Base-by-base conservation (phyloP, 2,888 invertebrate genomes). In the Urechis unicinctus region DNA sequence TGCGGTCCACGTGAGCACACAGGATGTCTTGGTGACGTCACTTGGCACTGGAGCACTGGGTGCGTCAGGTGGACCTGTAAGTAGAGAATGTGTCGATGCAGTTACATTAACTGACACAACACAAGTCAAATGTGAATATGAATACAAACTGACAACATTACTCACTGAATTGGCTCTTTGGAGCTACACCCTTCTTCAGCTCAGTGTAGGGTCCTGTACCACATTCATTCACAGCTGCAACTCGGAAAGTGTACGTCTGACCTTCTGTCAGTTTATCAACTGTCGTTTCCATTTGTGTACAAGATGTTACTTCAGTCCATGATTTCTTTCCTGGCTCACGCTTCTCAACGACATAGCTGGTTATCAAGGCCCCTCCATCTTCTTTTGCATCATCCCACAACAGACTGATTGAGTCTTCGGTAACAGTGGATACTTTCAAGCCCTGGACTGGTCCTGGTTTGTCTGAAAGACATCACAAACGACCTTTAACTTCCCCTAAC, bases 181-280 rank as follows among this genome's bases (percentile, higher is more conserved):
- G 66, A 26, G 68, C 67, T 6, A 76, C 71, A 29, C 69, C 66
- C 30, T 65, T 62, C 41, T 61, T 65, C 46, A 74, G 58, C 60
- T 73, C 73, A 42, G 67, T 63, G 13, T 71, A 71, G 52, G 67
- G 65, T 52, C 76, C 69, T 24, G 65, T 49, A 26, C 74, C 75
- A 21, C 70, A 68, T 3, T 71, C 68, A 58, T 93, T 94, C 66
- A 86, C 86, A 1, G 92, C 91, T 67, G 86, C 85, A 9, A 93
- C 85, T 58, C 91, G 83, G 83, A 92, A 91, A 80, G 87, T 84
- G 74, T 92, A 92, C 17, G 68, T 62, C 41, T 66, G 71, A 86
- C 70, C 71, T 47, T 53, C 53, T 30, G 47, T 56, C 24, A 64
- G 59, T 9, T 51, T 49, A 5, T 45, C 48, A 4, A 56, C 57